Conservation (phyloP, 2,113 vertebrate genomes). For the Prunella himalayana region DNA sequence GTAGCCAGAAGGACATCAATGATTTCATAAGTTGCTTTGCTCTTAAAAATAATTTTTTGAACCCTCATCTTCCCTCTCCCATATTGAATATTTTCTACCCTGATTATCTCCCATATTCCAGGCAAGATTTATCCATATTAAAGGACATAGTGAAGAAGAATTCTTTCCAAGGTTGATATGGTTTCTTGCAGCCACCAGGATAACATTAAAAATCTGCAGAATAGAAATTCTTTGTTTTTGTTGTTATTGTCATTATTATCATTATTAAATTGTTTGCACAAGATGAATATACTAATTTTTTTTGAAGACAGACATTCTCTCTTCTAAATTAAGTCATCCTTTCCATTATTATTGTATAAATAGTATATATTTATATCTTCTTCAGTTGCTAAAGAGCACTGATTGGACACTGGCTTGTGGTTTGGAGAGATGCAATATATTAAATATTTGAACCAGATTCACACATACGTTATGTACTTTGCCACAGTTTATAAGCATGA, state of each 20-base stretch:
- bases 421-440: neutral
- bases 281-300: neutral
- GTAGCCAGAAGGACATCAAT: neutral
- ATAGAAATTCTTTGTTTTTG: neutral
- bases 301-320: neutral
- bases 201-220: neutral
- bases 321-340: neutral
- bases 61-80: neutral
- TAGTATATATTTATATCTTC: neutral
- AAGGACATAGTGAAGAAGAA: neutral
- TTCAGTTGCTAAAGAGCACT: neutral
- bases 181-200: neutral
- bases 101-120: neutral
- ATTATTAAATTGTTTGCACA: neutral
- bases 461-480: neutral
- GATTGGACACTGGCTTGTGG: neutral
- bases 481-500: neutral
- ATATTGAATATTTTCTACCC: neutral
- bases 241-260: neutral
- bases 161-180: neutral
- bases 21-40: neutral
- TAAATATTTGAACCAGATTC: neutral
- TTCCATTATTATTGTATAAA: neutral
- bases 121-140: neutral
- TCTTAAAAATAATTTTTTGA: neutral